Evolutionary conservation across 2,113 vertebrate species (phyloP), one percentile per base, ranked within the genome.

Genomic region (Mirza zaza): DNA sequence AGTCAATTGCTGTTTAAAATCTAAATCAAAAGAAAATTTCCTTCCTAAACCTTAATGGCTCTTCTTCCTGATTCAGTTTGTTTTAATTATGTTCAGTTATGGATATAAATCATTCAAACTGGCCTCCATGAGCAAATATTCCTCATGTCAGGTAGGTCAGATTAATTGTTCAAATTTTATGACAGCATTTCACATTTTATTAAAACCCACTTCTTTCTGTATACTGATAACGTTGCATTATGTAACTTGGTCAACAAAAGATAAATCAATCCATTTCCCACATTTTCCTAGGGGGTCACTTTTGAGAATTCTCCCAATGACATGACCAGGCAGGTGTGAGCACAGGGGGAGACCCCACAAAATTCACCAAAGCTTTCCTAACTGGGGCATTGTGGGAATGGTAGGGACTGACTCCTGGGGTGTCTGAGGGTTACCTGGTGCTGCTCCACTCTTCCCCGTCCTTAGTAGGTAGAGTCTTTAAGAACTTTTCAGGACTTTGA

Each of bases 91-190:
- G 71, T 84, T 87, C 76, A 6, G 81, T 90, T 77, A 84, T 61
- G n/a, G 76, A 85, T 75, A 75, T 91, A 95, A 90, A 85, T 92
- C 21, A 7, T 77, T 57, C 70, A 96, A 95, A 92, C 27, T 23
- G 55, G 80, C 8, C 80, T 90, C 67, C 75, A 21, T 75, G 90
- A 96, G 50, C 52, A 90, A 70, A 95, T 90, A 67, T 75, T 81
- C 45, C 76, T 96, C 32, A 6, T 48, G 45, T 90, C 50, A 90
- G 70, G 92, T 63, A 80, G 75, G 84, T 93, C 87, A 91, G 85
- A 96, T 90, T 90, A 93, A 94, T 76, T 84, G 88, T 91, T 96
- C 75, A 94, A 50, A 87, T 96, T 96, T 96, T 45, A 83, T 14
- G 77, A 91, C 34, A 77, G 61, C 52, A 34, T 57, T 70, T 73